These are phyloP conservation scores for Drosophila kepulauana DNA, from an alignment of 1,140 invertebrate genomes.

Conservation along the genomic window DNA sequence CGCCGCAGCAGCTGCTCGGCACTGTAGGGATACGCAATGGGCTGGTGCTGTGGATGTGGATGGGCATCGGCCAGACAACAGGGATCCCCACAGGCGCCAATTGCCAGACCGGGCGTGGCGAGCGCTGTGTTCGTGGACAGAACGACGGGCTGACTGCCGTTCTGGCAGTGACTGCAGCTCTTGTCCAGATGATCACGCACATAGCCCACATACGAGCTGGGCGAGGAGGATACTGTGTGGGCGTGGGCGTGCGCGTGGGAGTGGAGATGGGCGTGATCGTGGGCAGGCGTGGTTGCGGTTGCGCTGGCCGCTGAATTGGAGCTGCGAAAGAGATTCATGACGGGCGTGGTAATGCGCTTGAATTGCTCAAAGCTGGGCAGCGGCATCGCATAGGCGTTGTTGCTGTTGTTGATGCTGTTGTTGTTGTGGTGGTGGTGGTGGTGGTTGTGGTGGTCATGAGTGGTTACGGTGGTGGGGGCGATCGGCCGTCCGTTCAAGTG, in stretches of 20 bases:
- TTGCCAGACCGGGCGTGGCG: constrained; percentile 69
- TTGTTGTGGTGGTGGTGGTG: constrained; percentile 40
- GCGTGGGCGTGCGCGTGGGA: constrained; percentile 47
- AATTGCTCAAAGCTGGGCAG: constrained; percentile 78
- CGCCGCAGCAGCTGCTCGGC: constrained; percentile 68
- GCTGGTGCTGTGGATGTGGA: constrained; percentile 81
- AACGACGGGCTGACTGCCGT: constrained; percentile 80
- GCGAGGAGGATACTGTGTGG: constrained; percentile 74
- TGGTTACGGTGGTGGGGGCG: constrained; percentile 63
- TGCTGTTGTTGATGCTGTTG: constrained; percentile 22
- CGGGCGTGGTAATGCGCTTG: constrained; percentile 78
- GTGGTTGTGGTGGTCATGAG: constrained; percentile 33
- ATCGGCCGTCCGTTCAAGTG: constrained; percentile 63
- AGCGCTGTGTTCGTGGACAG: constrained; percentile 77
- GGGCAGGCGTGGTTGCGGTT: constrained; percentile 10
- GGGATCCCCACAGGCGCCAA: constrained; percentile 75
- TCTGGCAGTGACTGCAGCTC: constrained; percentile 82
- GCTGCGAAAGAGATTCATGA: constrained; percentile 84
- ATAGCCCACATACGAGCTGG: constrained; percentile 77
- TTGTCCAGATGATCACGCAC: constrained; percentile 82
- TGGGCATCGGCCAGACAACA: constrained; percentile 78
- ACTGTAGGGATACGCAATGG: constrained; percentile 71
- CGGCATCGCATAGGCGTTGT: constrained; percentile 33
- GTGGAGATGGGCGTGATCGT: constrained; percentile 31
- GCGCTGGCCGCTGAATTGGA: constrained; percentile 43